Evolutionary conservation across 1,140 invertebrate genomes (phyloP).

Genomic region (Bombus sibiricus): DNA sequence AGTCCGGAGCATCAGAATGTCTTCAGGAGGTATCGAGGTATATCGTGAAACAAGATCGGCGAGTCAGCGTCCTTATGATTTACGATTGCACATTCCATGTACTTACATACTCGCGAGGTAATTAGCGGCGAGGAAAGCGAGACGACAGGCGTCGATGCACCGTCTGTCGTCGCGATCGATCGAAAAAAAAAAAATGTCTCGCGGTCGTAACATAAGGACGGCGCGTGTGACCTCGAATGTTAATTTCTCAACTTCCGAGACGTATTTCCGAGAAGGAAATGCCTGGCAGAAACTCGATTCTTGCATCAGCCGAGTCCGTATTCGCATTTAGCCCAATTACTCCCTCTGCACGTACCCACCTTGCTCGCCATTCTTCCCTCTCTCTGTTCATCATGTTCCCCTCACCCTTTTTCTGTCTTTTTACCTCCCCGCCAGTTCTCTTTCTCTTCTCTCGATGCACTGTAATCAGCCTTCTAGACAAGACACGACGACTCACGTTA

Average conservation of each 20-base stretch:
- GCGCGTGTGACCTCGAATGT: background rate
- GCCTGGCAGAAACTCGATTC: constrained; percentile 39
- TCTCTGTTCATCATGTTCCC: background rate
- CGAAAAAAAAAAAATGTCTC: background rate
- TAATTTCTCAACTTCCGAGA: constrained; percentile 26
- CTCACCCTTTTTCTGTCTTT: background rate
- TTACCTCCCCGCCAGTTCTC: background rate
- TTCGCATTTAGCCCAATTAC: constrained; percentile 57
- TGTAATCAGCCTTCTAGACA: constrained; percentile 58
- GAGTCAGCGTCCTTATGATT: background rate
- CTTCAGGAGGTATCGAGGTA: background rate
- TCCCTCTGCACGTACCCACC: constrained; percentile 1
- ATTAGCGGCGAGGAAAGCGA: constrained; percentile 8
- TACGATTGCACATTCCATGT: background rate
- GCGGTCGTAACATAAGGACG: background rate
- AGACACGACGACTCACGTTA: constrained; percentile 58
- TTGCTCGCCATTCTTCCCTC: background rate
- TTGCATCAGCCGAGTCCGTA: constrained; percentile 61
- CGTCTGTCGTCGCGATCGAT: background rate
- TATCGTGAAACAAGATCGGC: background rate
- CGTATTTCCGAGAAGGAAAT: constrained; percentile 49
- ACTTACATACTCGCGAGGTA: background rate
- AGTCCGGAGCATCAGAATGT: background rate
- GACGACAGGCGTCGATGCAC: background rate
- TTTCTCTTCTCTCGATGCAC: background rate